Conservation (phyloP, 2,888 invertebrate species). For the Acanthosepion lycidas region DNA sequence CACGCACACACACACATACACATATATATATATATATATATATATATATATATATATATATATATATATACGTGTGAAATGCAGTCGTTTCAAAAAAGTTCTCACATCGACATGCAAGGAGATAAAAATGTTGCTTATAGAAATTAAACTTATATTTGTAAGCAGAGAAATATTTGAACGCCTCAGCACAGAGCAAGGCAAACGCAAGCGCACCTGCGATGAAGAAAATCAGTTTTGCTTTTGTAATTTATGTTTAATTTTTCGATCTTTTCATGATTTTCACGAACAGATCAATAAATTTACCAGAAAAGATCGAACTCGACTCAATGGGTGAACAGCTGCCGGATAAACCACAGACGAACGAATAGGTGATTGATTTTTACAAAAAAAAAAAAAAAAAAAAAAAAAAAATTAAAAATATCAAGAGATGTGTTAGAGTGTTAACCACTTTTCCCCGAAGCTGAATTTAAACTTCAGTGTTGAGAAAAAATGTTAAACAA, state of each 20-base stretch:
- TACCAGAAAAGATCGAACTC: not conserved
- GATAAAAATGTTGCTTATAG: too few species aligned
- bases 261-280: not conserved
- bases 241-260: not conserved
- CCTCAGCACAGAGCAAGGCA: not conserved
- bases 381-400: not conserved
- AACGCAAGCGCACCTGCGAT: not conserved
- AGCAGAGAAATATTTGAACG: not conserved
- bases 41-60: too few species aligned
- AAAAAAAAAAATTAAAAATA: not conserved
- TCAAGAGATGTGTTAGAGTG: not conserved
- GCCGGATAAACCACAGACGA: slow-evolving; percentile 1
- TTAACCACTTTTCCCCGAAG: not conserved
- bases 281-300: not conserved
- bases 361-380: slow-evolving; percentile 33
- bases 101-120: too few species aligned
- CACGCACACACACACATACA: too few species aligned
- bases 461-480: not conserved
- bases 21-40: too few species aligned
- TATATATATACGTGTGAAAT: too few species aligned
- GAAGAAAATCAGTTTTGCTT: not conserved
- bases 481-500: not conserved
- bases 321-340: not conserved
- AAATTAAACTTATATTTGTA: too few species aligned
- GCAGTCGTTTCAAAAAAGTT: too few species aligned